These are phyloP conservation scores for Sterrhoptilus dennistouni DNA, from an alignment of 2,113 vertebrate genomes.

Conservation along the genomic window DNA sequence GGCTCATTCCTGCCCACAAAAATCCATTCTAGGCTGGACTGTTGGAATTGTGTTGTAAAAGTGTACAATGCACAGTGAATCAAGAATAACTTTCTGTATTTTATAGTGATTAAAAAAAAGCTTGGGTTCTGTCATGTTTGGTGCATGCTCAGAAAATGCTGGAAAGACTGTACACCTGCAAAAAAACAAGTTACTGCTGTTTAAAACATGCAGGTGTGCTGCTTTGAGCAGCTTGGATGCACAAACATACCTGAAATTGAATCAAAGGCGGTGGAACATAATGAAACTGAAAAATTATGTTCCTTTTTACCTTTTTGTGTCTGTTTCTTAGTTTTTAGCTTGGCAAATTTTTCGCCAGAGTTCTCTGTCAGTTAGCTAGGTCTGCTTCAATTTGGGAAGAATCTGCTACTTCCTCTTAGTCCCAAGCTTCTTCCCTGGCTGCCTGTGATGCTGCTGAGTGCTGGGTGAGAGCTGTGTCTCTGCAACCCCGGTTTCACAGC, in stretches of 20 bases:
- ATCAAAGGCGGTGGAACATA: background rate
- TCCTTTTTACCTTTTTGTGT: background rate
- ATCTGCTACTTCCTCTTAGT: background rate
- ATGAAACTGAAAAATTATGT: background rate
- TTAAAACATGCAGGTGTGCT: background rate
- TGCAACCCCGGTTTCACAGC: background rate
- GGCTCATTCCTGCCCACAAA: background rate
- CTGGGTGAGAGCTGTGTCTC: background rate
- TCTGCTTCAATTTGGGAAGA: background rate
- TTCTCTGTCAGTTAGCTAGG: background rate
- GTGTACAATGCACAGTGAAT: background rate
- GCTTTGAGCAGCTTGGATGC: background rate
- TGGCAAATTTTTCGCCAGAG: background rate
- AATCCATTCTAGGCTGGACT: background rate
- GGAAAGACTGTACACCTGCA: fast-evolving
- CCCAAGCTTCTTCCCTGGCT: background rate
- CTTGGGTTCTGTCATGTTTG: fast-evolving
- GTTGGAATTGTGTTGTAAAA: background rate
- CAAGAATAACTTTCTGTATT: background rate
- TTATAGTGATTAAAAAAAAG: background rate
- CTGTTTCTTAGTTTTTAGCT: background rate
- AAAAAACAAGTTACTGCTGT: background rate
- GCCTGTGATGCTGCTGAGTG: background rate
- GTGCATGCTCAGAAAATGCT: background rate
- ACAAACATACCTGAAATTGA: background rate